A percentile compares a stretch with the other conserved stretches of the same genome.
Conservation (phyloP, 2,113 vertebrate genomes). For the Rhinopithecus roxellana region DNA sequence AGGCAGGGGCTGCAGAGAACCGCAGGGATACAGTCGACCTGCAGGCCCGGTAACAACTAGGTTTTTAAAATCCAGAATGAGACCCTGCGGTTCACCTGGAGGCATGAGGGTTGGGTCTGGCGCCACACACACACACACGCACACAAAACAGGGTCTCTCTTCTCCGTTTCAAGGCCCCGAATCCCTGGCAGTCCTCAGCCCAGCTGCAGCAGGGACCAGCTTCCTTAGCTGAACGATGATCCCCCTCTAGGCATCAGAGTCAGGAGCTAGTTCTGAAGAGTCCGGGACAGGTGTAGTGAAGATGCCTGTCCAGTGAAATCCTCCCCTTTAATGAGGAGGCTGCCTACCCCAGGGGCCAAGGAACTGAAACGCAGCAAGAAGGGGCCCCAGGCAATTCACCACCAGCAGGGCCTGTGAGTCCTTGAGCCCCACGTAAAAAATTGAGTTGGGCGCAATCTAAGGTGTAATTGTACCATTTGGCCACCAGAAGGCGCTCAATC, state of each 20-base stretch:
- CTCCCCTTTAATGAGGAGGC: not conserved
- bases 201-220: not conserved
- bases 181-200: not conserved
- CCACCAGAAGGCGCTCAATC: slow-evolving; percentile 3
- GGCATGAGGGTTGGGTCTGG: not conserved
- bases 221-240: not conserved
- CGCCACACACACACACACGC: accelerated
- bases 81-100: not conserved
- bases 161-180: not conserved
- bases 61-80: not conserved
- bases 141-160: too few species aligned
- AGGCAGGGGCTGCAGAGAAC: not conserved
- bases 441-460: accelerated
- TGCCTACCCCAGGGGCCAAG: not conserved
- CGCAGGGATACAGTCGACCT: not conserved
- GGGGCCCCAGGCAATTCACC: accelerated
- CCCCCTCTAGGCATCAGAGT: too few species aligned
- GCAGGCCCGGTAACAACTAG: not conserved
- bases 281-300: not conserved
- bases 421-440: not conserved
- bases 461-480: not conserved
- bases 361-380: not conserved
- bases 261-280: not conserved
- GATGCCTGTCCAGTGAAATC: not conserved
- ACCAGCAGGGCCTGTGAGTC: not conserved